Conservation (phyloP, 2,113 vertebrate species). For the Ibidorhyncha struthersii region DNA sequence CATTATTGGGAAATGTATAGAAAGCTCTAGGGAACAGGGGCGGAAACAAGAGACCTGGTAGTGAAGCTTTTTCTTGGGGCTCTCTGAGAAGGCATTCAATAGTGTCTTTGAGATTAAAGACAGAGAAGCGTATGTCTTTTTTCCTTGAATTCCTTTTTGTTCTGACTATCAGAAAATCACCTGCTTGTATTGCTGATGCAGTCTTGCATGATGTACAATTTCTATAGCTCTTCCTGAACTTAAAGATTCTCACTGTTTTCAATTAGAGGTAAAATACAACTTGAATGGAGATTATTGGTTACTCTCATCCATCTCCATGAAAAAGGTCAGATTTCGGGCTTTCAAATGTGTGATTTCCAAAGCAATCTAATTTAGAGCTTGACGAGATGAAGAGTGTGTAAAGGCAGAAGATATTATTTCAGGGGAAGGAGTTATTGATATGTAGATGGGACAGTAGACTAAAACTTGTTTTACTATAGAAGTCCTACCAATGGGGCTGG, state of each 20-base stretch:
- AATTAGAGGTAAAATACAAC: not conserved
- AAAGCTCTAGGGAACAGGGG: not conserved
- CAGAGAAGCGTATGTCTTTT: not conserved
- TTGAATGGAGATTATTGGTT: not conserved
- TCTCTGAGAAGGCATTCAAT: not conserved
- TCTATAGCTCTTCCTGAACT: not conserved
- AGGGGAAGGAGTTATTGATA: not conserved
- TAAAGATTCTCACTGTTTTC: not conserved
- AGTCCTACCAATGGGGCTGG: not conserved
- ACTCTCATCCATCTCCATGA: not conserved
- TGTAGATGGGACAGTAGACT: not conserved
- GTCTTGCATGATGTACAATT: not conserved
- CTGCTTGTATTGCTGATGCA: not conserved
- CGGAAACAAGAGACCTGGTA: not conserved
- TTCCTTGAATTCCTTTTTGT: not conserved
- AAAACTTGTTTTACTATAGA: not conserved
- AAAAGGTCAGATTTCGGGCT: not conserved
- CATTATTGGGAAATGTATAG: not conserved
- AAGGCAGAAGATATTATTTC: not conserved
- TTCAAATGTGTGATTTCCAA: not conserved
- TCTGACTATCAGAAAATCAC: not conserved
- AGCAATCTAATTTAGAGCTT: not conserved
- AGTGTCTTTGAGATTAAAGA: not conserved
- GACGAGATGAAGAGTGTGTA: not conserved
- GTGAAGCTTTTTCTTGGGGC: not conserved